Conservation (phyloP, 2,888 invertebrate species). For the Chouioia cunea region DNA sequence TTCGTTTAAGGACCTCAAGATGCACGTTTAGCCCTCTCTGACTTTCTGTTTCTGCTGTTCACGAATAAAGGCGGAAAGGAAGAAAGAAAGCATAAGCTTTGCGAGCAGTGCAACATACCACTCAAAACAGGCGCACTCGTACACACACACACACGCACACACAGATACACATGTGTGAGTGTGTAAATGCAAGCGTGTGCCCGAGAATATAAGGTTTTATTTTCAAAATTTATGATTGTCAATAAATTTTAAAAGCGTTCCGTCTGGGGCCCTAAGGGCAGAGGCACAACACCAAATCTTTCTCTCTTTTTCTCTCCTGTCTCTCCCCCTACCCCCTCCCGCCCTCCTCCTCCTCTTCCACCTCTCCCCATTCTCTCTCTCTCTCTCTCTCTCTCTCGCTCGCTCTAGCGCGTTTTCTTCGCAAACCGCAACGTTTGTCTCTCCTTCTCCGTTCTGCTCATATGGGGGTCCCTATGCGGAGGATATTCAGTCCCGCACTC, state of each 20-base stretch:
- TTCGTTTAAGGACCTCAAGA: conserved; percentile 59
- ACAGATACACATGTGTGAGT: conserved; percentile 38
- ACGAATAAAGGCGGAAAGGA: conserved; percentile 42
- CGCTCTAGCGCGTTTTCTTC: conserved; percentile 36
- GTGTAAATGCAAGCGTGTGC: conserved; percentile 48
- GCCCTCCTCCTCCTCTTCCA: conserved; percentile 44
- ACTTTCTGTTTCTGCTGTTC: conserved; percentile 47
- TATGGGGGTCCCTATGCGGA: background rate
- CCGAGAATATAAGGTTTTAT: conserved; percentile 68
- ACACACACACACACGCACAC: conserved; percentile 29
- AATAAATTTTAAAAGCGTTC: conserved; percentile 70
- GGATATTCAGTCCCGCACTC: no score
- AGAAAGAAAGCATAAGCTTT: conserved; percentile 47
- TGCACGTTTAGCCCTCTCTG: background rate
- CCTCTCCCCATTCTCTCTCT: conserved; percentile 46
- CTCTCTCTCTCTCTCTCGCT: conserved; percentile 46
- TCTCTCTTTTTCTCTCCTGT: conserved; percentile 48
- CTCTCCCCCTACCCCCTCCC: conserved; percentile 46
- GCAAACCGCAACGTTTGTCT: conserved; percentile 52
- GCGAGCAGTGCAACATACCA: conserved; percentile 50
- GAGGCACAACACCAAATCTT: conserved; percentile 45
- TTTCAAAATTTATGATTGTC: conserved; percentile 70
- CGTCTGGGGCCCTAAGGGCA: conserved; percentile 69
- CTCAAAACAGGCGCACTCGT: conserved; percentile 27
- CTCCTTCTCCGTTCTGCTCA: conserved; percentile 39